Base-by-base conservation (phyloP, 2,888 invertebrate genomes). In the Omphaloscelis lunosa region DNA sequence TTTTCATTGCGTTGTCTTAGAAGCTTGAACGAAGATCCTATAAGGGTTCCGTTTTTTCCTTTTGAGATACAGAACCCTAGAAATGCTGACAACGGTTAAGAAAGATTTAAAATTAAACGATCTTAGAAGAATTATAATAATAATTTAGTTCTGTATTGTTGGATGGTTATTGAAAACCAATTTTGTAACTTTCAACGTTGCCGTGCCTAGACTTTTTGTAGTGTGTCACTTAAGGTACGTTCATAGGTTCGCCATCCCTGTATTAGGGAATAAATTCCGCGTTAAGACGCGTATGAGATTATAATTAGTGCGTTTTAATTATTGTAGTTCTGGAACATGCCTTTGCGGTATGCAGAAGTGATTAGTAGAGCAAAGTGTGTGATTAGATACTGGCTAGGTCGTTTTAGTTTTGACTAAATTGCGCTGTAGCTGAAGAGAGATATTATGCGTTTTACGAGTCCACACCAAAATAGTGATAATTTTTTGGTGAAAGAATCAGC, bases 301-400 rank as follows among this genome's bases (percentile, higher is more conserved):
- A 83, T 82, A 84, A 87, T 86, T 66, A 87, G 82, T 82, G 83
- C 78, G 61, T 86, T 86, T 79, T 79, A 83, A 83, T 85, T 74
- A 62, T 23, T 15, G 67, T 45, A 29, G 59, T 85, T 74, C n/a
- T 73, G 23, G 41, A 59, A 72, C 74, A 82, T 62, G 82, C 62
- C 62, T 83, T 78, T 61, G 65, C 27, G 58, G 45, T 78, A 59
- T 83, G 68, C 62, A 71, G 59, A 75, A 59, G 72, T 63, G 67
- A 65, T 76, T 69, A 83, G 75, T 45, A 34, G 34, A 65, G n/a
- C 5, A 12, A 4, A 27, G 20, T 53, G 34, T 69, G 51, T 39
- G 23, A 68, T 20, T 5, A 56, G 23, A 9, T 51, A 41, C 29
- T 29, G 56, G n/a, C 15, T 17, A n/a, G 17, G n/a, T 76, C 39